A percentile compares a stretch with the other conserved stretches of the same genome.
These are phyloP conservation scores for Argyresthia albistria DNA, from an alignment of 2,888 invertebrate genomes.

Conservation along the genomic window DNA sequence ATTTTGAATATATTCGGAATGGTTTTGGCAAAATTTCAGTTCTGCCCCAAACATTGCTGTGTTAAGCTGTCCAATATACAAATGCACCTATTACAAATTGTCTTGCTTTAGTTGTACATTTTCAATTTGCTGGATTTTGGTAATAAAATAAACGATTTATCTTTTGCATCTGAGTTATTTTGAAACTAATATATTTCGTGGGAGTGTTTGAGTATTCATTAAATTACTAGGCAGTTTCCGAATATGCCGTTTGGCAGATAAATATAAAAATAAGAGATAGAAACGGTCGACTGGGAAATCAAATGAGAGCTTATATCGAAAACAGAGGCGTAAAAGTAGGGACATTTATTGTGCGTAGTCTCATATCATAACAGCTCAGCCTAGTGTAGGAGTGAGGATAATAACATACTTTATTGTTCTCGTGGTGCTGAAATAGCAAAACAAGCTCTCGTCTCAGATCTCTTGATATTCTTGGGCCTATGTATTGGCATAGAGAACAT, in stretches of 20 bases:
- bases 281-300: neutral
- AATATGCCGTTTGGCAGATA: neutral
- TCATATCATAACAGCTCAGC: neutral
- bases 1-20: neutral
- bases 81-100: neutral
- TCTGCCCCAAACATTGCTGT: too few relatives aligned
- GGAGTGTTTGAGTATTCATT: too few relatives aligned
- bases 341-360: neutral
- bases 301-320: slow-evolving; percentile 1
- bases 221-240: too few relatives aligned
- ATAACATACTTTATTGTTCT: neutral
- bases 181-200: too few relatives aligned
- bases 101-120: too few relatives aligned
- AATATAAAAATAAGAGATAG: neutral
- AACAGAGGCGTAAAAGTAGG: neutral
- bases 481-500: too few relatives aligned
- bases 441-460: too few relatives aligned
- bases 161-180: too few relatives aligned
- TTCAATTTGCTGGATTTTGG: too few relatives aligned
- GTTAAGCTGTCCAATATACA: neutral
- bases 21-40: too few relatives aligned
- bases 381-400: neutral
- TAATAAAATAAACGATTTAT: too few relatives aligned
- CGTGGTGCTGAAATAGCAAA: neutral
- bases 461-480: too few relatives aligned